Conservation (phyloP, 2,797 vertebrate genomes). For the Molothrus aeneus region DNA sequence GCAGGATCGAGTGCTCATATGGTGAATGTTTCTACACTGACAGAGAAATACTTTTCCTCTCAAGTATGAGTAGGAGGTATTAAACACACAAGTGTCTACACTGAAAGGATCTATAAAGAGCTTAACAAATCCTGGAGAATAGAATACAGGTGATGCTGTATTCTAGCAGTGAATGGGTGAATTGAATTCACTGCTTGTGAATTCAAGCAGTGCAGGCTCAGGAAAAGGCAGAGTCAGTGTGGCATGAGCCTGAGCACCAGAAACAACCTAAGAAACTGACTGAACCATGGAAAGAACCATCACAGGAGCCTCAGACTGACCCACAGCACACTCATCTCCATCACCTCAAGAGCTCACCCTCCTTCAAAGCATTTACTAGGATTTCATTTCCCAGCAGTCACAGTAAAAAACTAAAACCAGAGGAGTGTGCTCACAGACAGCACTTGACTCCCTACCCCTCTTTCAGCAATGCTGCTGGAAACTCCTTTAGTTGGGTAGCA, state of each 20-base stretch:
- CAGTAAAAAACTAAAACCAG: neutral
- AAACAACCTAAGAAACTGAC: neutral
- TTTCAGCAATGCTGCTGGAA: neutral
- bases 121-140: neutral
- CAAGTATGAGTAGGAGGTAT: neutral
- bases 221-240: neutral
- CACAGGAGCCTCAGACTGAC: neutral
- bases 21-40: neutral
- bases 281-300: neutral
- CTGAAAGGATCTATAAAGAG: neutral
- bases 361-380: neutral
- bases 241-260: neutral
- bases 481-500: neutral
- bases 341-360: neutral
- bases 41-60: neutral
- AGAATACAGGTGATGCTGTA: neutral
- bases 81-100: neutral
- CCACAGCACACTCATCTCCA: neutral
- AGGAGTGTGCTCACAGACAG: neutral
- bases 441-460: neutral
- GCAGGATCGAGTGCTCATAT: neutral
- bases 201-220: neutral
- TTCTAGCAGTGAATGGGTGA: too few relatives aligned
- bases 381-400: neutral
- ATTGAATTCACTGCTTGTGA: too few relatives aligned